These are phyloP conservation scores for Lasius fuliginosus DNA, from an alignment of 2,888 invertebrate genomes.

Conservation along the genomic window DNA sequence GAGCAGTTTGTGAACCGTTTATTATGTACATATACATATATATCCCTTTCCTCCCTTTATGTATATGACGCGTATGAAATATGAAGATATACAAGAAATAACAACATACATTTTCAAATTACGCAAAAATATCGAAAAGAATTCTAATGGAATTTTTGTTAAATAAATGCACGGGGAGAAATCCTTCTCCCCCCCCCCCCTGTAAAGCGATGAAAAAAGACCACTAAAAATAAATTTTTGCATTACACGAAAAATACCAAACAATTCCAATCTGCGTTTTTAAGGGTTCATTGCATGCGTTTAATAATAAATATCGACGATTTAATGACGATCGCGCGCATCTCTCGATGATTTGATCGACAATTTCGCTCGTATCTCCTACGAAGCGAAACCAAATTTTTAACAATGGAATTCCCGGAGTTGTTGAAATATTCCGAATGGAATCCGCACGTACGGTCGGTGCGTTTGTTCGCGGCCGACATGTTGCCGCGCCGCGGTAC, in stretches of 20 bases:
- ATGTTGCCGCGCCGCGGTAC: conserved; percentile 49
- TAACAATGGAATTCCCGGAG: conserved; percentile 45
- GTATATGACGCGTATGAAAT: background rate
- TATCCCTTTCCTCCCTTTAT: background rate
- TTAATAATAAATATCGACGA: conserved; percentile 25
- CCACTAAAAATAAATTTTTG: background rate
- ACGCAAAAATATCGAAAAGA: conserved; percentile 1
- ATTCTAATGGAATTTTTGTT: background rate
- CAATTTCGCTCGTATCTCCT: conserved; percentile 16
- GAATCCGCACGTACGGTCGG: conserved; percentile 37
- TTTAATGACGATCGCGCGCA: conserved; percentile 33
- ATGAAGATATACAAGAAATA: conserved; percentile 13
- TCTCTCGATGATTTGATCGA: conserved; percentile 36
- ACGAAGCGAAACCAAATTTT: conserved; percentile 44
- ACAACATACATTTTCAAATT: background rate
- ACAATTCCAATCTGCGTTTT: conserved; percentile 12
- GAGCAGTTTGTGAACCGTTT: conserved; percentile 71
- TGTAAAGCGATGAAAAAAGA: background rate
- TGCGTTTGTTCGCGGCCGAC: conserved; percentile 51
- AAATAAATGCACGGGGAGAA: background rate
- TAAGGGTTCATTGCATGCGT: conserved; percentile 13
- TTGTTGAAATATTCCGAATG: conserved; percentile 45
- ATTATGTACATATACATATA: background rate
- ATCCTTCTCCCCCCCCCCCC: background rate
- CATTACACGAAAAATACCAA: conserved; percentile 11